Conservation (phyloP, 1,140 invertebrate genomes). For the Sitobion miscanthi region DNA sequence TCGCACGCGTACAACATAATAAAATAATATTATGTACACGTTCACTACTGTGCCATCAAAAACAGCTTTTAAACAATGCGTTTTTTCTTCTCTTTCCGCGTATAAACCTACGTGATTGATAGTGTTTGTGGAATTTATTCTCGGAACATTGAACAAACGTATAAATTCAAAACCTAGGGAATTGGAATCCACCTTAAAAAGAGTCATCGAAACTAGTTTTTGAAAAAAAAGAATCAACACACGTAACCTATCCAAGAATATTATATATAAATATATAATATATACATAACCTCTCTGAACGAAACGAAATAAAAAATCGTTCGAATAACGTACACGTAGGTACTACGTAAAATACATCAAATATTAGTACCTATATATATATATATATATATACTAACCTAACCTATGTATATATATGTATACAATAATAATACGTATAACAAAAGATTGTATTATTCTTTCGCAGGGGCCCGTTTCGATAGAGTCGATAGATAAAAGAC, state of each 20-base stretch:
- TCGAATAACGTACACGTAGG: not conserved
- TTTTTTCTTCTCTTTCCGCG: not conserved
- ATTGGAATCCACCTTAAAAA: constrained; percentile 19
- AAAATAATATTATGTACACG: not conserved
- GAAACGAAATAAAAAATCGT: not conserved
- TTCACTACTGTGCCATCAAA: not conserved
- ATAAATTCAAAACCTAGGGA: not conserved
- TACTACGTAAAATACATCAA: not conserved
- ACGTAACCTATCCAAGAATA: not conserved
- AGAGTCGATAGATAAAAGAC: not conserved
- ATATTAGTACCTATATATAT: not conserved
- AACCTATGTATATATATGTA: not conserved
- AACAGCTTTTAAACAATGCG: constrained; percentile 22
- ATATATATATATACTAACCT: not conserved
- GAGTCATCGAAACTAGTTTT: not conserved
- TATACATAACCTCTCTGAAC: not conserved
- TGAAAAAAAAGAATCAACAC: not conserved
- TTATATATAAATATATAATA: not conserved
- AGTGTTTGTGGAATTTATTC: not conserved
- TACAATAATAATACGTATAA: not conserved
- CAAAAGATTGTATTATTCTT: not conserved
- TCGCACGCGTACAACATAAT: not conserved
- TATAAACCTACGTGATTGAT: constrained; percentile 10
- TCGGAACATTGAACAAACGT: not conserved
- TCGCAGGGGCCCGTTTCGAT: not conserved